Percentiles rank a stretch among this genome's conserved stretches.
phyloP scores from a whole-genome alignment of 35 echinoderm and acorn worm species.

The Patiria miniata region DNA sequence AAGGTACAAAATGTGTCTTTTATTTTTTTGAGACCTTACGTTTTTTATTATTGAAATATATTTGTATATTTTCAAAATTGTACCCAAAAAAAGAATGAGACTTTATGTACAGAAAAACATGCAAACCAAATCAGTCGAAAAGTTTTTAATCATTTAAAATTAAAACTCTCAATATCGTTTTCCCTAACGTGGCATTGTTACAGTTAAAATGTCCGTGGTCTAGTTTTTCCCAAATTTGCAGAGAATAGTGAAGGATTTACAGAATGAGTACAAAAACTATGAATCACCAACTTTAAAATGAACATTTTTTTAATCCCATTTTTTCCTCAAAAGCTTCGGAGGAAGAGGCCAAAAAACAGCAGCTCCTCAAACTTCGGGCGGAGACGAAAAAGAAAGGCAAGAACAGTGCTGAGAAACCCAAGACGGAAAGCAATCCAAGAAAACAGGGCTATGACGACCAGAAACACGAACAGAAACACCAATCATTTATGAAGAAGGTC shows the following conservation, averaged over 20 bases:
- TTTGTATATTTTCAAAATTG: not conserved
- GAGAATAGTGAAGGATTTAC: too few species aligned
- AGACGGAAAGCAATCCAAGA: not conserved
- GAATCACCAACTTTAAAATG: not conserved
- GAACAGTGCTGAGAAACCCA: slow-evolving; percentile 14
- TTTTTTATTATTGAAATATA: not conserved
- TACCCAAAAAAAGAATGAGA: slow-evolving; percentile 3
- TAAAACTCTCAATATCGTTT: too few species aligned
- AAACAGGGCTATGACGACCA: slow-evolving; percentile 38
- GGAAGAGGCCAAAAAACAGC: slow-evolving; percentile 31
- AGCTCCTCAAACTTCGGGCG: slow-evolving; percentile 15
- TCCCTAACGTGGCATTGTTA: too few species aligned
- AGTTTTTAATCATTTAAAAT: too few species aligned
- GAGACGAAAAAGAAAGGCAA: slow-evolving; percentile 8
- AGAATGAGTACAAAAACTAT: too few species aligned
- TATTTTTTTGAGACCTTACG: too few species aligned
- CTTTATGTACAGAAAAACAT: too few species aligned
- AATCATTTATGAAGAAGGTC: slow-evolving; percentile 70
- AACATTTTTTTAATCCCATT: not conserved
- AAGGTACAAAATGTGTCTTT: slow-evolving; percentile 42
- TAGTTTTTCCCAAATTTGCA: too few species aligned
- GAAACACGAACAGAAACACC: slow-evolving; percentile 62
- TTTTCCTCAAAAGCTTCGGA: slow-evolving; percentile 12
- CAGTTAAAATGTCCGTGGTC: too few species aligned
- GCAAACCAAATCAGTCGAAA: not conserved